Base-by-base conservation (phyloP, 2,888 invertebrate genomes). In the Drosophila koepferae region DNA sequence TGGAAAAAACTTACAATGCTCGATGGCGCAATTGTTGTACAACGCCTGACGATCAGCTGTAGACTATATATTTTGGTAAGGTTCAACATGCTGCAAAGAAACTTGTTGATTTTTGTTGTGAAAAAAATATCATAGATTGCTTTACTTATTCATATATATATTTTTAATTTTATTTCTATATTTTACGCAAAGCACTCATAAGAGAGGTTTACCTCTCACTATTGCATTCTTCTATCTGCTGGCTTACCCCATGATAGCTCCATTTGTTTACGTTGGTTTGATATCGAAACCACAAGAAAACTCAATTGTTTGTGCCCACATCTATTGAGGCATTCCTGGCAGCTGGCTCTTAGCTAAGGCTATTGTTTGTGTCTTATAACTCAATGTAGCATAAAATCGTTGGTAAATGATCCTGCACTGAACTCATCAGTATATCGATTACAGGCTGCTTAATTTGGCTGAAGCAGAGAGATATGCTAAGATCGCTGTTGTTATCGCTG, bases 351-450 rank as follows among this genome's bases (percentile, higher is more conserved):
- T 72, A 67, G 67, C 63, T 16, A 75, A 71, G 51, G 59, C 54
- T 40, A 61, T 63, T 54, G 58, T 64, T 51, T 60, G 49, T 66
- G 34, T 63, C 67, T 44, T 62, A 55, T 55, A 63, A 74, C 58
- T 78, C 70, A 87, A 80, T 85, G 82, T 85, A 79, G 85, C 87
- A 74, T 69, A 82, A 85, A 82, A 82, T 85, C 70, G 66, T 56
- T 67, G 60, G 48, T 61, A 40, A 53, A 46, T 5, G 73, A 72
- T 81, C 63, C 58, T 59, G 49, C 58, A 59, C 46, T 66, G 68
- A 74, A 72, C 73, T 28, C 40, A 48, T 64, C 49, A 69, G 64
- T 40, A 68, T 84, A 84, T 87, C 85, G 72, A 81, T 84, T 86
- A 83, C 83, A 63, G 38, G 34, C 70, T 49, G 65, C 74, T 64